These are phyloP conservation scores for Sceloporus tristichus DNA, from an alignment of 2,113 vertebrate genomes.

Conservation along the genomic window DNA sequence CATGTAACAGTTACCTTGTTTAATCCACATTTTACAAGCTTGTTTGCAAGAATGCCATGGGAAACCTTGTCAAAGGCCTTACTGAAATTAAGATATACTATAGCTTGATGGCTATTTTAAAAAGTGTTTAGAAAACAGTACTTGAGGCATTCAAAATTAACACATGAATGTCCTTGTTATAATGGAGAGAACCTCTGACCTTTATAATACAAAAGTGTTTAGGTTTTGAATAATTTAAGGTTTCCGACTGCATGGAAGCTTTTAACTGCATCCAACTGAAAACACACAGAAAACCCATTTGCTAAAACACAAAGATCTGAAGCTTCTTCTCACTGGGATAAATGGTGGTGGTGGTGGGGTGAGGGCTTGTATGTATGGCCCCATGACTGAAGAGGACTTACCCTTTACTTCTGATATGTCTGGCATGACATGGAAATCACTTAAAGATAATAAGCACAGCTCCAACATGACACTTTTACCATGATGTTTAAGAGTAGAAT, in stretches of 20 bases:
- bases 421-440: not conserved
- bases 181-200: no score
- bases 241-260: not conserved
- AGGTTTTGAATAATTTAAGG: not conserved
- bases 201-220: no score
- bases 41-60: no score
- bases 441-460: not conserved
- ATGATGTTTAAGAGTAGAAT: conserved; percentile 27
- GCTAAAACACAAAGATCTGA: no score
- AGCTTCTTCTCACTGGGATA: not conserved
- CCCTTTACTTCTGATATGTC: not conserved
- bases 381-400: not conserved
- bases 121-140: not conserved
- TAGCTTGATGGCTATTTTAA: no score
- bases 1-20: no score
- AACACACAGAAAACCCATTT: not conserved
- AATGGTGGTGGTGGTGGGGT: not conserved
- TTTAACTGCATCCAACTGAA: not conserved
- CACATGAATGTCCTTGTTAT: not conserved
- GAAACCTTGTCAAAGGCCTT: no score
- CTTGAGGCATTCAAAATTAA: not conserved
- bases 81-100: no score
- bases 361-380: not conserved
- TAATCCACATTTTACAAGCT: no score
- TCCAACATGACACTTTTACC: not conserved